A percentile compares a stretch with the other conserved stretches of the same genome.
Conservation (phyloP, 2,888 invertebrate genomes). For the Malacosoma neustria region DNA sequence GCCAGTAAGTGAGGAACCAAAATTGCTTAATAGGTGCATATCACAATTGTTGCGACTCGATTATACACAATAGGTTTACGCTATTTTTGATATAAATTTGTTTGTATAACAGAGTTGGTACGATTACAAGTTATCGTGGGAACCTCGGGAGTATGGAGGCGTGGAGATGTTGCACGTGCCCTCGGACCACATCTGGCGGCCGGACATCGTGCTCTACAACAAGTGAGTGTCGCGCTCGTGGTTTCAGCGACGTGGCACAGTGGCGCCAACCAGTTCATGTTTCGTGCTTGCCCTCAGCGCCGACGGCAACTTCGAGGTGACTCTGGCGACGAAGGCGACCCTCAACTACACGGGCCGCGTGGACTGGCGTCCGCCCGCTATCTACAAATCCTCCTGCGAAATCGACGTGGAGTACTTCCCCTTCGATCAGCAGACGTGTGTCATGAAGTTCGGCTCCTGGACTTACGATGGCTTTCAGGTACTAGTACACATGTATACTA, state of each 20-base stretch:
- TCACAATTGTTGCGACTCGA: too few relatives aligned
- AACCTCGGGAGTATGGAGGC: slow-evolving; percentile 95
- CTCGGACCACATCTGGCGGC: slow-evolving; percentile 97
- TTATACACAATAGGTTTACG: too few relatives aligned
- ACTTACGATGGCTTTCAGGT: slow-evolving; percentile 97
- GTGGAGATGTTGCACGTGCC: slow-evolving; percentile 97
- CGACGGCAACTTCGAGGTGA: slow-evolving; percentile 94
- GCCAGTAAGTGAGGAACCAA: too few relatives aligned
- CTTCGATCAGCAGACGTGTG: slow-evolving; percentile 94
- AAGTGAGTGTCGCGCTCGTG: slow-evolving; percentile 25
- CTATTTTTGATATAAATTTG: too few relatives aligned
- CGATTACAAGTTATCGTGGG: slow-evolving; percentile 96
- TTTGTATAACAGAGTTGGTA: slow-evolving; percentile 92
- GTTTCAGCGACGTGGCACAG: too few relatives aligned
- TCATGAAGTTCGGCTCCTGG: slow-evolving; percentile 96
- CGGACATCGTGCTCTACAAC: slow-evolving; percentile 96
- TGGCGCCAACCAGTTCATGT: too few relatives aligned
- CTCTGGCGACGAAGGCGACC: slow-evolving; percentile 91
- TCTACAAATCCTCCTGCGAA: slow-evolving; percentile 95
- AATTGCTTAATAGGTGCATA: too few relatives aligned
- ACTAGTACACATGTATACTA: too few relatives aligned
- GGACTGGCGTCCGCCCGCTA: slow-evolving; percentile 96
- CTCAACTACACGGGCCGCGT: slow-evolving; percentile 92
- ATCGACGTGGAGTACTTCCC: slow-evolving; percentile 95
- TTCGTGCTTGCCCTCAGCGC: slow-evolving; percentile 78